These are phyloP conservation scores for Cepphus grylle DNA, from an alignment of 2,113 vertebrate species.

Conservation along the genomic window DNA sequence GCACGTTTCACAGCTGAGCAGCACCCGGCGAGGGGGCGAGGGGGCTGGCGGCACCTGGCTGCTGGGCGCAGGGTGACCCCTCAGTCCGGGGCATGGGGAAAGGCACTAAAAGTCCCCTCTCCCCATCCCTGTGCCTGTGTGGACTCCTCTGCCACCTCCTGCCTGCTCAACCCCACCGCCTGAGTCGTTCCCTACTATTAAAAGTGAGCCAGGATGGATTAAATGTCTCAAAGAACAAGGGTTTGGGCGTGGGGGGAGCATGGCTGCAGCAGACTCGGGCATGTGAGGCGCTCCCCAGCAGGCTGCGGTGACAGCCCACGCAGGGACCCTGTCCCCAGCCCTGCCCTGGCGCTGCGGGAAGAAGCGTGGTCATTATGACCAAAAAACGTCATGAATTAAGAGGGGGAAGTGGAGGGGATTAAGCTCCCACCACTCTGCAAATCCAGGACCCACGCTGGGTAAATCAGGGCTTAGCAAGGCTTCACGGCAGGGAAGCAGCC, in stretches of 20 bases:
- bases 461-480: background rate
- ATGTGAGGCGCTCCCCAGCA: background rate
- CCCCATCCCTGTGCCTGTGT: fast-evolving
- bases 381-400: background rate
- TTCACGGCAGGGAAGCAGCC: background rate
- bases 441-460: fast-evolving
- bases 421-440: background rate
- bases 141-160: background rate
- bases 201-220: background rate
- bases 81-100: fast-evolving
- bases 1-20: background rate
- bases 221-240: background rate
- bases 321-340: background rate
- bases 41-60: background rate
- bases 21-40: background rate
- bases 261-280: fast-evolving
- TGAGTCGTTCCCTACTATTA: background rate
- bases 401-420: background rate
- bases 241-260: background rate
- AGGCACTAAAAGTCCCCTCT: background rate
- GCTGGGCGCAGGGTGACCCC: background rate
- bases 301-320: background rate
- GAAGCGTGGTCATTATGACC: background rate
- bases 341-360: background rate
- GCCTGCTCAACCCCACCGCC: background rate